Conservation (phyloP, 2,113 vertebrate species). For the Hyperopisus bebe region DNA sequence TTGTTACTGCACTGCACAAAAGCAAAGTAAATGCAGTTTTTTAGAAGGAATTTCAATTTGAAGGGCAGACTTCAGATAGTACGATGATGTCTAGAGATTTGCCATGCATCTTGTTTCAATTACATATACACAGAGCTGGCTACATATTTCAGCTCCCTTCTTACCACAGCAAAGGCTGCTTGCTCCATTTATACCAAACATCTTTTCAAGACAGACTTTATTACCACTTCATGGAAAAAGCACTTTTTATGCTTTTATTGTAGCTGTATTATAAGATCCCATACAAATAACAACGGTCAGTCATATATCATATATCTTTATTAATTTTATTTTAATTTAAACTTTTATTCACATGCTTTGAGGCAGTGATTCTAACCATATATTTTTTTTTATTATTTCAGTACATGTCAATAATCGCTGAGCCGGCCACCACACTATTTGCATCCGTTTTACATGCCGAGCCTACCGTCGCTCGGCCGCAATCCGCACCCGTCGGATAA, state of each 20-base stretch:
- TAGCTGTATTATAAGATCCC: background rate
- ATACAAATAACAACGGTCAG: background rate
- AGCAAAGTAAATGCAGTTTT: background rate
- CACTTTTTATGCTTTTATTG: background rate
- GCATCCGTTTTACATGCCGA: background rate
- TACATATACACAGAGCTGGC: background rate
- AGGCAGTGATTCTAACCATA: background rate
- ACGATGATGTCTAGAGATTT: background rate
- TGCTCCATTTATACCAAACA: slow-evolving; percentile 6
- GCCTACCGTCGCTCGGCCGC: background rate
- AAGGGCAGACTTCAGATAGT: background rate
- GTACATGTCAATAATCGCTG: background rate
- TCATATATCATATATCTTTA: background rate
- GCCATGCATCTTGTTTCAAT: background rate
- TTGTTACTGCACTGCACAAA: background rate
- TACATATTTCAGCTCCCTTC: background rate
- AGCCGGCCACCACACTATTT: background rate
- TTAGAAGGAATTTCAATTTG: background rate
- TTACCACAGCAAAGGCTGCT: background rate
- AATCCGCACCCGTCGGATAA: slow-evolving; percentile 1
- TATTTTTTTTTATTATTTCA: background rate
- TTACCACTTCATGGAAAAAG: background rate
- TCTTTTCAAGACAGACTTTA: background rate
- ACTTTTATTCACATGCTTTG: background rate
- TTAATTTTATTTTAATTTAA: background rate